Evolutionary conservation across 2,797 vertebrate species (phyloP).

Genomic region (Poeciliopsis presidionis): DNA sequence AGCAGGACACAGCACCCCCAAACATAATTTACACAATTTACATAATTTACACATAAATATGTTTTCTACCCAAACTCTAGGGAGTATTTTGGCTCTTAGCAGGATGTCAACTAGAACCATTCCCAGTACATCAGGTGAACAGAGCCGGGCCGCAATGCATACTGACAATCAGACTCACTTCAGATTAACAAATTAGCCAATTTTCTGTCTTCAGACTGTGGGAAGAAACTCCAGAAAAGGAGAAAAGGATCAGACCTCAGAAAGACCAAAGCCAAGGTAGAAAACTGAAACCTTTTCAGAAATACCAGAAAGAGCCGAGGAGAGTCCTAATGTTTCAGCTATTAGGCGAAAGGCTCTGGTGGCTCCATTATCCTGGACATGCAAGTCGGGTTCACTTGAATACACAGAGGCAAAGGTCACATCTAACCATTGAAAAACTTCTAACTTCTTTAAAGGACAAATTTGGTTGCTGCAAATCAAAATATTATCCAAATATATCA

Average conservation of each 20-base stretch:
- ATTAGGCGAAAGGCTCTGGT: not conserved
- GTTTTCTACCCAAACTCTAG: not conserved
- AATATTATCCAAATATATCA: not conserved
- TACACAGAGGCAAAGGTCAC: not conserved
- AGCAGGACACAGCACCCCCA: not conserved
- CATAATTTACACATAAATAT: not conserved
- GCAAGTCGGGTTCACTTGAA: not conserved
- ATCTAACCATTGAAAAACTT: not conserved
- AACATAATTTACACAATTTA: not conserved
- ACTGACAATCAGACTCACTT: not conserved
- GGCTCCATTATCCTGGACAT: not conserved
- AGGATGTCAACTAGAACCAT: not conserved
- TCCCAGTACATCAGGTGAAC: not conserved
- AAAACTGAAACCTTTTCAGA: not conserved
- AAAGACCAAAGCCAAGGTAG: not conserved
- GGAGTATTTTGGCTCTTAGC: not conserved
- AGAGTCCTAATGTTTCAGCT: not conserved
- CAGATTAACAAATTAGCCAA: not conserved
- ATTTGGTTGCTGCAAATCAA: not conserved
- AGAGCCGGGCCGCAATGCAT: not conserved
- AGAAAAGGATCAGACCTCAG: not conserved
- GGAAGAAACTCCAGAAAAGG: not conserved
- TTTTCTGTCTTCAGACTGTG: not conserved
- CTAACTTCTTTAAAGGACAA: not conserved
- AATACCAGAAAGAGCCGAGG: not conserved